phyloP scores from a whole-genome alignment of 2,797 vertebrate genomes.

The Typhlichthys subterraneus region DNA sequence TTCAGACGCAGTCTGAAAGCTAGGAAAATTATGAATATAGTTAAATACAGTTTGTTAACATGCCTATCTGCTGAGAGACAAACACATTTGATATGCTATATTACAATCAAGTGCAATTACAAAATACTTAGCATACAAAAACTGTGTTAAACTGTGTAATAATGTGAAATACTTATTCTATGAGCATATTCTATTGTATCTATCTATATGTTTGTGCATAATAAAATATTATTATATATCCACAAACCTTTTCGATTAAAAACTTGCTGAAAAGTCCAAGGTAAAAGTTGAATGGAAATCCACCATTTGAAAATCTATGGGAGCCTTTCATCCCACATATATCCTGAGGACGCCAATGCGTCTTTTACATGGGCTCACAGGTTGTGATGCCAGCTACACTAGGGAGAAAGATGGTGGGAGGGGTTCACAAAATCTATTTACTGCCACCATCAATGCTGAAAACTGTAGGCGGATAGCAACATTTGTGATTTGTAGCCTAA shows the following conservation, averaged over 20 bases:
- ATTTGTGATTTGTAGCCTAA: constrained; percentile 46
- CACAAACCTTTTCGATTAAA: constrained; percentile 41
- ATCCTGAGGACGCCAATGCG: constrained; percentile 35
- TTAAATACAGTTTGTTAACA: too few species aligned
- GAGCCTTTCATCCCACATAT: too few species aligned
- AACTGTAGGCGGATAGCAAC: constrained; percentile 41
- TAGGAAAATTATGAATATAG: too few species aligned
- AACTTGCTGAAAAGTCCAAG: constrained; percentile 30
- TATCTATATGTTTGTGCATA: neutral
- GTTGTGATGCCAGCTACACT: constrained; percentile 53
- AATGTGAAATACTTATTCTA: constrained; percentile 14
- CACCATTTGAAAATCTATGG: too few species aligned
- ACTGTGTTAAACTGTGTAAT: neutral
- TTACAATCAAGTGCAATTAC: too few species aligned
- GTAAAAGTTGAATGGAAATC: constrained; percentile 31
- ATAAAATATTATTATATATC: constrained; percentile 23
- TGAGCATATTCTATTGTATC: constrained; percentile 1
- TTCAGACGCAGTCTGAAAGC: constrained; percentile 22
- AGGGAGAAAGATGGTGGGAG: constrained; percentile 56
- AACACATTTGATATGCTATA: too few species aligned
- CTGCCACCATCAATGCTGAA: constrained; percentile 21
- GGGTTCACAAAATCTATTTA: constrained; percentile 51
- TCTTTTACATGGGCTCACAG: constrained; percentile 61
- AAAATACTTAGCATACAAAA: neutral
- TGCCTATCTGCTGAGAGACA: too few species aligned